These are phyloP conservation scores for Chalcosyrphus nemorum DNA, from an alignment of 2,888 invertebrate species.

Conservation along the genomic window DNA sequence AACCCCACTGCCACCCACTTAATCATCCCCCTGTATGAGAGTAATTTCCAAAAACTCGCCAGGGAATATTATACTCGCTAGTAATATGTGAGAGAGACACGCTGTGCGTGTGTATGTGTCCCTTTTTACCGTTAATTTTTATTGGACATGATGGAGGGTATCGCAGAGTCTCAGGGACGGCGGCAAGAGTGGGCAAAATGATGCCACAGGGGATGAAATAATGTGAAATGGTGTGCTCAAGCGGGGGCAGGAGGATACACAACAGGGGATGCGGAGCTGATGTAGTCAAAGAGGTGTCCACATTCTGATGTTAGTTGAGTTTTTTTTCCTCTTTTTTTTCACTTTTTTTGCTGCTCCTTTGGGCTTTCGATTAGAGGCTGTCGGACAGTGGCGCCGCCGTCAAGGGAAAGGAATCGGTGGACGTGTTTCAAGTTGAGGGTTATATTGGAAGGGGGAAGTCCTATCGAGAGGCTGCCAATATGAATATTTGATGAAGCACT, in stretches of 20 bases:
- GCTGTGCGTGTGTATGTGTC: constrained; percentile 47
- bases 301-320: constrained; percentile 24
- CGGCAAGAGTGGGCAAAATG: constrained; percentile 18
- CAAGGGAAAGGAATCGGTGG: too few species aligned
- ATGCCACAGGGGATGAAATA: constrained; percentile 65
- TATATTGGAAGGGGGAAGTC: too few species aligned
- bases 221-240: constrained; percentile 35
- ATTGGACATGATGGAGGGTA: constrained; percentile 29
- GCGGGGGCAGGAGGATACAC: background rate
- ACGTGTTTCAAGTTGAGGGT: too few species aligned
- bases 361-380: background rate
- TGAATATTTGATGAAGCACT: too few species aligned
- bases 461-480: too few species aligned
- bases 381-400: background rate
- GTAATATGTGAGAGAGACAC: constrained; percentile 53
- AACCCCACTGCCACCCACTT: constrained; percentile 62
- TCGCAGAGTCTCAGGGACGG: too few species aligned
- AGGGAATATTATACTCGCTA: constrained; percentile 65
- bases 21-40: constrained; percentile 68
- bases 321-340: constrained; percentile 1
- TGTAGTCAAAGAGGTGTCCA: constrained; percentile 57
- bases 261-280: constrained; percentile 1
- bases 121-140: constrained; percentile 66
- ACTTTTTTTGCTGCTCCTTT: background rate
- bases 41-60: constrained; percentile 54